Conservation (phyloP, 2,797 vertebrate genomes). For the Orestias chungarensis region DNA sequence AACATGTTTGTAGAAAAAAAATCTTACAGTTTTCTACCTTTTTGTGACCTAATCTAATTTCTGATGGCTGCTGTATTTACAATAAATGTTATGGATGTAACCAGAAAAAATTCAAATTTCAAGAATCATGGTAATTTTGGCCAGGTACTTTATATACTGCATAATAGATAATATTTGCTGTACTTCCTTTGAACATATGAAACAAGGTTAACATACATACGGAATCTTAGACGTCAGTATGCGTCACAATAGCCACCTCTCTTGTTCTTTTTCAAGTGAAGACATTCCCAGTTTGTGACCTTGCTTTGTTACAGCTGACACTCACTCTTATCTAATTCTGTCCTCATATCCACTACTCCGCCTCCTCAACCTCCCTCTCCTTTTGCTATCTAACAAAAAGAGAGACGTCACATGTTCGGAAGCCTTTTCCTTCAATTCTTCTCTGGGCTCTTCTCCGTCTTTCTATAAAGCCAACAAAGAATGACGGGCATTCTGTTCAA, state of each 20-base stretch:
- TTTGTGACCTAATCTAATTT: not conserved
- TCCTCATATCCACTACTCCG: constrained; percentile 64
- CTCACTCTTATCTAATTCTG: constrained; percentile 70
- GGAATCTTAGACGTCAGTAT: constrained; percentile 24
- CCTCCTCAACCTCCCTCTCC: constrained; percentile 56
- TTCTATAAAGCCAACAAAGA: constrained; percentile 77
- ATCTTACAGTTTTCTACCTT: not conserved
- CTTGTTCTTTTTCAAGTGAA: constrained; percentile 71
- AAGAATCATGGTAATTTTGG: not conserved
- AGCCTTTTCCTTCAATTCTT: constrained; percentile 59
- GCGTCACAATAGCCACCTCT: constrained; percentile 55
- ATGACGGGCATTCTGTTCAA: constrained; percentile 34
- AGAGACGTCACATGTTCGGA: constrained; percentile 58
- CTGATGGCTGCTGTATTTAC: not conserved
- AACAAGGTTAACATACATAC: constrained; percentile 29
- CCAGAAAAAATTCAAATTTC: not conserved
- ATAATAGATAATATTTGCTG: constrained; percentile 33
- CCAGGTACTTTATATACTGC: not conserved
- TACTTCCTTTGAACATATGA: constrained; percentile 20
- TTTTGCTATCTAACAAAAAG: constrained; percentile 62
- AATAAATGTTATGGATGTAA: not conserved
- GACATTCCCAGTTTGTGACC: constrained; percentile 72
- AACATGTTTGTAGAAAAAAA: not conserved
- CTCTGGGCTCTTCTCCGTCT: constrained; percentile 50
- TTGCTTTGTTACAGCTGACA: constrained; percentile 76